These are phyloP conservation scores for Drosophila busckii DNA, from an alignment of 1,140 invertebrate genomes.

Conservation along the genomic window DNA sequence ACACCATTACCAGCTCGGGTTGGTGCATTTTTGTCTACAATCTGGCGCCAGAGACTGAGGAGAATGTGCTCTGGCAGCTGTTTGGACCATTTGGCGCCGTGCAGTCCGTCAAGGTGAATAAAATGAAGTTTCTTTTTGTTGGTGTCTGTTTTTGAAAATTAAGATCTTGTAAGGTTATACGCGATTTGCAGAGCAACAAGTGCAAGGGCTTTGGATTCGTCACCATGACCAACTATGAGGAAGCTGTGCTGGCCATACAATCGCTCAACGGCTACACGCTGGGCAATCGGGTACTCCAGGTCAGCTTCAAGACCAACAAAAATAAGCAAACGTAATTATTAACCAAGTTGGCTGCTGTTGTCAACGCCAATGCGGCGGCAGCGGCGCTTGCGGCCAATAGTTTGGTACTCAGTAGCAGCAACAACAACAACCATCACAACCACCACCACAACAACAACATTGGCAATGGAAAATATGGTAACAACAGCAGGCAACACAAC, in stretches of 20 bases:
- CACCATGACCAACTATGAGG: constrained; percentile 99
- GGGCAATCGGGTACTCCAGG: constrained; percentile 98
- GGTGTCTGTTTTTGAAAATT: not conserved
- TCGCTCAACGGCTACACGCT: constrained; percentile 98
- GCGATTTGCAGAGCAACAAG: constrained; percentile 98
- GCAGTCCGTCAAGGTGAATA: constrained; percentile 93
- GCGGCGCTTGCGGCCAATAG: constrained; percentile 66
- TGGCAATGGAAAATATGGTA: constrained; percentile 36
- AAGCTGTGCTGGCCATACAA: constrained; percentile 97
- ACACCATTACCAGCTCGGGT: constrained; percentile 87
- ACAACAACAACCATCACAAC: constrained; percentile 31
- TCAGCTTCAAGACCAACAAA: constrained; percentile 98
- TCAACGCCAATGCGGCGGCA: constrained; percentile 75
- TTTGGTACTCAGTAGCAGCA: constrained; percentile 46
- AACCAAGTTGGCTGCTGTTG: constrained; percentile 78
- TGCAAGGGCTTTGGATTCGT: constrained; percentile 99
- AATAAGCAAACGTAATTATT: constrained; percentile 90
- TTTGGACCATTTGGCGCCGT: constrained; percentile 99
- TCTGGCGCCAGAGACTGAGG: constrained; percentile 98
- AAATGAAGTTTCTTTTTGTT: not conserved
- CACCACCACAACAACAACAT: constrained; percentile 34
- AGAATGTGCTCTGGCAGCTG: constrained; percentile 98
- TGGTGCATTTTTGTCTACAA: constrained; percentile 99
- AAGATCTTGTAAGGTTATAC: constrained; percentile 84
- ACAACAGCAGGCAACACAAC: constrained; percentile 6